Evolutionary conservation across 2,888 invertebrate genomes (phyloP).

Genomic region (Neoitamus cyanurus): DNA sequence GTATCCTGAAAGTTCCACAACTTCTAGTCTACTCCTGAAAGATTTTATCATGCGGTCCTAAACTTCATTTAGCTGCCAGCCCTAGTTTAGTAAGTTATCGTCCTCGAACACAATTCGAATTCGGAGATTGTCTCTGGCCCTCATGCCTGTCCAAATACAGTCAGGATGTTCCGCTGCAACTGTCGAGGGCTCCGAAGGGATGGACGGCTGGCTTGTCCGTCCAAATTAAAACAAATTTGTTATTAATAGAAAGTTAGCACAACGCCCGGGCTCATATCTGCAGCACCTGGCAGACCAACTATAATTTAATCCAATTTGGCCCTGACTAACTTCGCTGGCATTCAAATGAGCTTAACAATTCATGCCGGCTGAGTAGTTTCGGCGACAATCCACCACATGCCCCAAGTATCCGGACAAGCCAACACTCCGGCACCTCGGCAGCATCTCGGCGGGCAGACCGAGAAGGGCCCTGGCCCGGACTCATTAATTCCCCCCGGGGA

Average conservation of each 20-base stretch:
- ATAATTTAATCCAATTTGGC: slow-evolving; percentile 29
- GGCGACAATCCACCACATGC: background rate
- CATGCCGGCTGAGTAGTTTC: background rate
- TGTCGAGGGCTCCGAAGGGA: background rate
- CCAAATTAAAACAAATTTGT: slow-evolving; percentile 22
- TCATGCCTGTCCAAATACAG: background rate
- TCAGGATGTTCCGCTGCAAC: background rate
- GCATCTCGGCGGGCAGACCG: background rate
- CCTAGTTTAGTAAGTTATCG: background rate
- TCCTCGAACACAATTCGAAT: background rate
- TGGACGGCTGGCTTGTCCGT: background rate
- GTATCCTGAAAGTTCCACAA: background rate
- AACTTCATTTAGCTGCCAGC: background rate
- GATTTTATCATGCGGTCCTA: background rate
- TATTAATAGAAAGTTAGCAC: slow-evolving; percentile 31
- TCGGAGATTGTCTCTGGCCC: background rate
- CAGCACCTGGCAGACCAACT: background rate
- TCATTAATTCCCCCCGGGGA: slow-evolving; percentile 4
- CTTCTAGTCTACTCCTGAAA: background rate
- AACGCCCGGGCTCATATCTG: background rate
- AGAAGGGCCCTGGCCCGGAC: background rate
- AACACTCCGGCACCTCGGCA: background rate
- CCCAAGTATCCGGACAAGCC: background rate
- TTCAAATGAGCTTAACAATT: slow-evolving; percentile 32
- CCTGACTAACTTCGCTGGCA: background rate